phyloP scores from a whole-genome alignment of 2,797 vertebrate genomes.

The Aselliscus stoliczkanus region DNA sequence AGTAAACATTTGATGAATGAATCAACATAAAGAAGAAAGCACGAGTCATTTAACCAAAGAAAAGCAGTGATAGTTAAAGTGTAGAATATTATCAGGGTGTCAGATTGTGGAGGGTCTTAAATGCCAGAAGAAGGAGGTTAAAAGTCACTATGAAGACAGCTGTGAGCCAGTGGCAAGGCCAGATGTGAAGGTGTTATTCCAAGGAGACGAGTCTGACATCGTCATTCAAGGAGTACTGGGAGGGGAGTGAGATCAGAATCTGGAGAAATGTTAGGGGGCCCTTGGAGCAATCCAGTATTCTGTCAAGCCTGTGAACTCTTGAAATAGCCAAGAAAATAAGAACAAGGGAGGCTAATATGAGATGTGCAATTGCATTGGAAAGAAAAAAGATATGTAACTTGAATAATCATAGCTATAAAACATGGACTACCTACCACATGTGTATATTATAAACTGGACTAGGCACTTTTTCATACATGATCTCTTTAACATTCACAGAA shows the following conservation, averaged over 20 bases:
- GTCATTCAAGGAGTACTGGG: not conserved
- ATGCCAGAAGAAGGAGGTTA: not conserved
- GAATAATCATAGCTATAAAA: not conserved
- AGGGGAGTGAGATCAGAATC: not conserved
- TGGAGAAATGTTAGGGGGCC: not conserved
- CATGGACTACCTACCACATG: not conserved
- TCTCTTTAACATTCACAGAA: not conserved
- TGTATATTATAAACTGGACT: not conserved
- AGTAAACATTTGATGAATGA: not conserved
- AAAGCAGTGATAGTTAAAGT: not conserved
- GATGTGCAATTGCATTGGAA: not conserved
- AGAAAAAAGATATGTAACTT: not conserved
- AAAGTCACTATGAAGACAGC: not conserved
- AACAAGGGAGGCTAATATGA: not conserved
- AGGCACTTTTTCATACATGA: not conserved
- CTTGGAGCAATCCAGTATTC: accelerated
- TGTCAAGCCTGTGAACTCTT: not conserved
- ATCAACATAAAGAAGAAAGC: not conserved
- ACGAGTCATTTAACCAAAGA: not conserved
- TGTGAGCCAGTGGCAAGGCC: not conserved
- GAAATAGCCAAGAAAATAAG: not conserved
- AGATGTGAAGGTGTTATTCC: not conserved
- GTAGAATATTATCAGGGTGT: not conserved
- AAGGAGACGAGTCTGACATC: not conserved
- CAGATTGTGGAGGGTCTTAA: not conserved